Evolutionary conservation across 2,888 invertebrate species (phyloP), one percentile per base, ranked within the genome.

Genomic region (Clusia tigrina): DNA sequence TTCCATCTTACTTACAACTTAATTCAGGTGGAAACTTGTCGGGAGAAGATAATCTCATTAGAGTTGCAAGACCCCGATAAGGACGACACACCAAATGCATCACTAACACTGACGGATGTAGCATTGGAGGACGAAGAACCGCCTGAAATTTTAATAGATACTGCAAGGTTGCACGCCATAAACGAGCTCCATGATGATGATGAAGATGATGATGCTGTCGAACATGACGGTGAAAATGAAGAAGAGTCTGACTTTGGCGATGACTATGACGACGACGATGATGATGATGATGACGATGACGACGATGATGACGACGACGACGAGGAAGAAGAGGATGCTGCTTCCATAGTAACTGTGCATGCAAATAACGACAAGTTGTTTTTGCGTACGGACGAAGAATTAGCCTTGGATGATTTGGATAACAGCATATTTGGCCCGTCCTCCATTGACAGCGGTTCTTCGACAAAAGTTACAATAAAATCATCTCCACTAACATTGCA

Each of bases 31-130:
- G 94, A 95, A 88, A 94, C 94, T 67, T 90, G 94, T 68, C 91
- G 92, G 85, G 94, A 94, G 85, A 94, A 94, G 86, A 94, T 95
- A 74, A 93, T 95, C 85, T 94, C 94, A 63, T 85, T 95, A 84
- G 94, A 95, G 85, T 85, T 95, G 89, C 87, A 81, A 86, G 88
- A 84, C 85, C 89, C 71, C 20, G 82, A 81, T 59, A 69, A 69
- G 48, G 73, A 83, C 80, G 68, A 70, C 37, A 26, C 64, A 59
- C 66, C 67, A 60, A 62, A 62, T 63, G 64, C 68, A 65, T 67
- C 65, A 53, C 63, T 65, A 58, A 22, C 15, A 9, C 24, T 20
- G 5, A 48, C 48, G 5, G 48, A 22, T 20, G 20, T 6, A 20
- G 20, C 48, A 2, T 65, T 64, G 9, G 67, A 73, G 2, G 76